Percentiles rank a stretch among this genome's conserved stretches.
Evolutionary conservation across 1,140 invertebrate species (phyloP).

Genomic region (Camponotus floridanus): DNA sequence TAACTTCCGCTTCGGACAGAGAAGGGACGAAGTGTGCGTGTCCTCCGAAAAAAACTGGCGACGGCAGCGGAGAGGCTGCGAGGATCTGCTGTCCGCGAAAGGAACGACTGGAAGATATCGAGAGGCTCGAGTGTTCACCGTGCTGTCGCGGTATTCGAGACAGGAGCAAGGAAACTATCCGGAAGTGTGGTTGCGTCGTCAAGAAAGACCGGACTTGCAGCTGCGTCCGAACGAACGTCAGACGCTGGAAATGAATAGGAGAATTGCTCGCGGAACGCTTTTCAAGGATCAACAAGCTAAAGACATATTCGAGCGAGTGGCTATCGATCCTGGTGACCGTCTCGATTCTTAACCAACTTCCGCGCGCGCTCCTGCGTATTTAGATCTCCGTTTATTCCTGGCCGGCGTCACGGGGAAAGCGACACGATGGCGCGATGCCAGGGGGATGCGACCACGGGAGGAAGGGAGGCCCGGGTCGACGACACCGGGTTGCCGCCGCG

Average conservation of each 20-base stretch:
- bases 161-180: slow-evolving; percentile 9
- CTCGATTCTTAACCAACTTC: slow-evolving; percentile 11
- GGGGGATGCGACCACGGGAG: slow-evolving; percentile 47
- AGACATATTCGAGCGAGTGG: background rate
- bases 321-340: background rate
- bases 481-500: slow-evolving; percentile 56
- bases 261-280: no score
- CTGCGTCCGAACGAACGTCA: slow-evolving; percentile 35
- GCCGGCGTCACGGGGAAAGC: background rate
- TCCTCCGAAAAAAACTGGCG: background rate
- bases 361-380: slow-evolving; percentile 28
- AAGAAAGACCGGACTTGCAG: slow-evolving; percentile 61
- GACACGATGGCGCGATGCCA: background rate
- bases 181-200: slow-evolving; percentile 74
- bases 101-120: background rate
- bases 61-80: slow-evolving; percentile 58
- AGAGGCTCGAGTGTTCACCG: slow-evolving; percentile 11
- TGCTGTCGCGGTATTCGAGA: slow-evolving; percentile 22
- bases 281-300: background rate
- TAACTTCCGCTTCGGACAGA: slow-evolving; percentile 61
- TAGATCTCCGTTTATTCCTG: slow-evolving; percentile 65
- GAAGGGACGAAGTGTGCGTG: slow-evolving; percentile 62
- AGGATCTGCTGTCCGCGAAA: slow-evolving; percentile 56
- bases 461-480: slow-evolving; percentile 42
- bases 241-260: background rate